These are phyloP conservation scores for Chondrilla cf. caribensis DNA, from an alignment of 37 sponge, comb jelly and placozoan genomes.

Conservation along the genomic window DNA sequence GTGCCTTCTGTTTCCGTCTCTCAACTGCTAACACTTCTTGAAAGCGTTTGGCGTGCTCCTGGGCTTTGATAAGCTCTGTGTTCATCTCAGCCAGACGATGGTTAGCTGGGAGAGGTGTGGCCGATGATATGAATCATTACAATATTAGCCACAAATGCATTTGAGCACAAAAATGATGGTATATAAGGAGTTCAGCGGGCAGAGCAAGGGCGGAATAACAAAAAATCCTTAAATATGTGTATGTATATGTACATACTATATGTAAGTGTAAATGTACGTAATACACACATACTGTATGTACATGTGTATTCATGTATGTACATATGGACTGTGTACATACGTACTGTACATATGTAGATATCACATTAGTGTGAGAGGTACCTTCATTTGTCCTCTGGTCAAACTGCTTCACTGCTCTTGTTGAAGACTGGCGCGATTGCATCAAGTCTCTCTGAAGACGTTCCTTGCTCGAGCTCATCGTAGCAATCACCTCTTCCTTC, in stretches of 20 bases:
- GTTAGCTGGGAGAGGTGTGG: conserved; percentile 57
- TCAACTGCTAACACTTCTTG: conserved; percentile 74
- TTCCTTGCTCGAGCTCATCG: conserved; percentile 34
- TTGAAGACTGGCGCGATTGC: conserved; percentile 47
- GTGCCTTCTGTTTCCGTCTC: conserved; percentile 70
- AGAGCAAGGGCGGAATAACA: too few species aligned
- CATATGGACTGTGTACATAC: too few species aligned
- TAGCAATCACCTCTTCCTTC: conserved; percentile 39
- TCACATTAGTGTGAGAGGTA: too few species aligned
- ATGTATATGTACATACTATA: too few species aligned
- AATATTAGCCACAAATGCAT: not conserved
- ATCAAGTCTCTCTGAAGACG: conserved; percentile 50
- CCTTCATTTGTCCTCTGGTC: conserved; percentile 72
- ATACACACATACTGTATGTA: too few species aligned
- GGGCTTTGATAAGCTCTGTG: conserved; percentile 64
- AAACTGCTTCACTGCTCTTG: conserved; percentile 67
- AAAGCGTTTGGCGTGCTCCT: conserved; percentile 74
- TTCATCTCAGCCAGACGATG: conserved; percentile 64
- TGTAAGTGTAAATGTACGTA: too few species aligned
- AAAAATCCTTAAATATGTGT: too few species aligned
- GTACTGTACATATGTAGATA: too few species aligned
- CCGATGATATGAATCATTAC: too few species aligned
- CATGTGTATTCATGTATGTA: too few species aligned
- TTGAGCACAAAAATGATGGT: too few species aligned
- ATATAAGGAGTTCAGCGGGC: too few species aligned